Conservation (phyloP, 92 coral and sea anemone species). For the Actinostola sp. region DNA sequence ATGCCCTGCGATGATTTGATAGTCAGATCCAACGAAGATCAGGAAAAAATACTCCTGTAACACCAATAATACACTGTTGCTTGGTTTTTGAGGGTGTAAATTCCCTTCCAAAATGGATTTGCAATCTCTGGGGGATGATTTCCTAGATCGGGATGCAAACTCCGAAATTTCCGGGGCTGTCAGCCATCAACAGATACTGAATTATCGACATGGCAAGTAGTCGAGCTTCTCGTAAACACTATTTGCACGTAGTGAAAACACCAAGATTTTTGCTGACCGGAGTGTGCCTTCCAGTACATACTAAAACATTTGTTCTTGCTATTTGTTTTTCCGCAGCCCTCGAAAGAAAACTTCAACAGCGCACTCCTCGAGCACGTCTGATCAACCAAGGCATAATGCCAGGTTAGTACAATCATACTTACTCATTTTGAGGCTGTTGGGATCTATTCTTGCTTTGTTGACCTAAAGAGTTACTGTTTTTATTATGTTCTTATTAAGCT, state of each 20-base stretch:
- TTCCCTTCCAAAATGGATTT: conserved; percentile 20
- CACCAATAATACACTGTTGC: not conserved
- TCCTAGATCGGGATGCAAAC: conserved; percentile 8
- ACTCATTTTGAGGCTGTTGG: not conserved
- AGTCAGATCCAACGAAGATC: conserved; percentile 15
- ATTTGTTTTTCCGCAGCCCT: conserved; percentile 64
- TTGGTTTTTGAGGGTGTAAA: not conserved
- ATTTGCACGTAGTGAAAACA: not conserved
- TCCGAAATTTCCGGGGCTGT: conserved; percentile 25
- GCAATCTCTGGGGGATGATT: conserved; percentile 6
- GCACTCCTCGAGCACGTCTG: conserved; percentile 90
- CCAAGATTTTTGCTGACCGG: not conserved
- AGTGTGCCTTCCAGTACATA: not conserved
- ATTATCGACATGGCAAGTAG: conserved; percentile 89
- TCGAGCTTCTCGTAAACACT: conserved; percentile 12
- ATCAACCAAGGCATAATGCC: conserved; percentile 98
- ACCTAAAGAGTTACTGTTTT: conserved; percentile 10
- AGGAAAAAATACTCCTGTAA: conserved; percentile 8
- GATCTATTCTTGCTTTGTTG: conserved; percentile 14
- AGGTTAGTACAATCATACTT: conserved; percentile 56
- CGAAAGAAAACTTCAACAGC: conserved; percentile 87
- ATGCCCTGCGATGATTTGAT: conserved; percentile 45
- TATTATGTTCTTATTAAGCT: conserved; percentile 67
- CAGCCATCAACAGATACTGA: conserved; percentile 80
- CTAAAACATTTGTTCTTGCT: not conserved